These are phyloP conservation scores for Ichneumon xanthorius DNA, from an alignment of 2,888 invertebrate species.

Conservation along the genomic window DNA sequence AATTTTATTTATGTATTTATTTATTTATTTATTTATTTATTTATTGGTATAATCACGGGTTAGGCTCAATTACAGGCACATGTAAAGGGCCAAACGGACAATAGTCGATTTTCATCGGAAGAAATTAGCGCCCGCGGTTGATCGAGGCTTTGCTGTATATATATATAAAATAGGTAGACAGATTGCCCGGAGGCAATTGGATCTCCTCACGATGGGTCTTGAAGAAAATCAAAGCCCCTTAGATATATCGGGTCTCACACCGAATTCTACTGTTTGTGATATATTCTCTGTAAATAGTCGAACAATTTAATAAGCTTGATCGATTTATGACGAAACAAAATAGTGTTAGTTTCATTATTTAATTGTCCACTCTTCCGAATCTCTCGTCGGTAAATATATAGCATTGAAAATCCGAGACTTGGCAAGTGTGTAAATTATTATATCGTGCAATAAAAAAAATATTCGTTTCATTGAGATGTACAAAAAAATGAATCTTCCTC, in stretches of 20 bases:
- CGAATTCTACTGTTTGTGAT: slow-evolving; percentile 77
- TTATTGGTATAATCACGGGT: too few relatives aligned
- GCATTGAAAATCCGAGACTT: slow-evolving; percentile 13
- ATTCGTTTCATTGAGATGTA: slow-evolving; percentile 43
- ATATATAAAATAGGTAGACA: not conserved
- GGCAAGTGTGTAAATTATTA: slow-evolving; percentile 53
- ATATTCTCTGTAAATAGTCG: slow-evolving; percentile 63
- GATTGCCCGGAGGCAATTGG: slow-evolving; percentile 14
- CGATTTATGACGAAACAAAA: slow-evolving; percentile 6
- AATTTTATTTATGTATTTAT: not conserved
- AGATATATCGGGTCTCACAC: slow-evolving; percentile 51
- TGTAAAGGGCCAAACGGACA: too few relatives aligned
- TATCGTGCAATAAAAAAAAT: slow-evolving; percentile 64
- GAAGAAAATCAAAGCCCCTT: slow-evolving; percentile 23
- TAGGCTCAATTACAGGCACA: too few relatives aligned
- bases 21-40: slow-evolving; percentile 7
- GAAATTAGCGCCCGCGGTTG: too few relatives aligned
- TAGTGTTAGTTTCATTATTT: slow-evolving; percentile 3
- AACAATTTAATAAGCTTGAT: slow-evolving; percentile 23
- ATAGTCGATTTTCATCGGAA: too few relatives aligned
- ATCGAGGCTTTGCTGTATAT: not conserved
- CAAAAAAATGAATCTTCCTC: not conserved
- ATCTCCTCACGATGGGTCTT: slow-evolving; percentile 4
- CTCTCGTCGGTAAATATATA: slow-evolving; percentile 39
- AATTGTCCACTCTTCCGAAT: not conserved